phyloP scores from a whole-genome alignment of 2,113 vertebrate genomes.

The Dendrocopos noguchii region DNA sequence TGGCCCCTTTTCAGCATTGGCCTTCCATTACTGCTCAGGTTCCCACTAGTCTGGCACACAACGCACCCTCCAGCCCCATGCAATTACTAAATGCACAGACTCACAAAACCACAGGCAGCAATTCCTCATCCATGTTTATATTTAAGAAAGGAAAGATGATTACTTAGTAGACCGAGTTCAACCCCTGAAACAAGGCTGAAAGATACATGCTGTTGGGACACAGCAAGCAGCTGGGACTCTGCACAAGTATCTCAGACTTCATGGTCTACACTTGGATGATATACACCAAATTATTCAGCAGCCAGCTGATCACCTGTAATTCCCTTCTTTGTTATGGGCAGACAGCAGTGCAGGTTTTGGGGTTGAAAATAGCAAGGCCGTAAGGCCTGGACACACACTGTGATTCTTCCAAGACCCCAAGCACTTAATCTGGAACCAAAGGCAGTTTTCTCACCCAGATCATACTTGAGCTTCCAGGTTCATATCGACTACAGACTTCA shows the following conservation, averaged over 20 bases:
- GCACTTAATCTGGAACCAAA: background rate
- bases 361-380: background rate
- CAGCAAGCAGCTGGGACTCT: fast-evolving
- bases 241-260: fast-evolving
- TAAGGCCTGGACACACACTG: background rate
- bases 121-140: background rate
- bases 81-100: background rate
- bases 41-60: background rate
- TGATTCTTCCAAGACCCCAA: background rate
- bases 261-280: background rate
- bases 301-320: background rate
- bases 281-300: background rate
- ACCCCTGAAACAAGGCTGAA: background rate
- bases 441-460: background rate
- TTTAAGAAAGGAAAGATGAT: background rate
- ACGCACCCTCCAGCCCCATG: fast-evolving
- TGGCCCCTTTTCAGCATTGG: background rate
- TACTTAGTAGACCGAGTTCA: background rate
- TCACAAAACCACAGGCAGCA: background rate
- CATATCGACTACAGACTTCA: background rate
- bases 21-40: background rate
- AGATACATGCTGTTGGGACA: background rate
- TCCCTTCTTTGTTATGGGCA: background rate
- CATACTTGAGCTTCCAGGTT: background rate
- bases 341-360: background rate